Evolutionary conservation across 2,797 vertebrate species (phyloP).

Genomic region (Pangasius krempfi): DNA sequence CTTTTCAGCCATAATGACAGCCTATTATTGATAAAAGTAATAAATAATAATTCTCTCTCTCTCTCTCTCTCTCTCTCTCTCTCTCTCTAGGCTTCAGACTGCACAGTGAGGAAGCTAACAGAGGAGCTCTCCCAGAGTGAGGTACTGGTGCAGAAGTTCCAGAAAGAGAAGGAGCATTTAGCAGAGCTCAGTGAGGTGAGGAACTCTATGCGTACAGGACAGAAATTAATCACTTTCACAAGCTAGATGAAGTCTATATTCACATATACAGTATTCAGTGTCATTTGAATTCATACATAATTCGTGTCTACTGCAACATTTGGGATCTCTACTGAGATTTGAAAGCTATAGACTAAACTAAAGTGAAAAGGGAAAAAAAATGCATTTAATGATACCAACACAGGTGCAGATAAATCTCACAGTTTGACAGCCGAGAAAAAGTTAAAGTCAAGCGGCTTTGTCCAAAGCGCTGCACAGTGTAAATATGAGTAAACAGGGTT

Average conservation of each 20-base stretch:
- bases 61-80: not conserved
- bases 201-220: not conserved
- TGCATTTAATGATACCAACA: not conserved
- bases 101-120: constrained; percentile 66
- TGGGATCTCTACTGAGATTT: not conserved
- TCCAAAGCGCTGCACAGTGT: not conserved
- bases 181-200: constrained; percentile 77
- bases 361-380: not conserved
- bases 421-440: not conserved
- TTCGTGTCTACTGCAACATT: not conserved
- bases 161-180: constrained; percentile 77
- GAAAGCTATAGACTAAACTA: not conserved
- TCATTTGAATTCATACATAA: not conserved
- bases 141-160: constrained; percentile 68
- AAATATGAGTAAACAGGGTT: not conserved
- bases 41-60: not conserved
- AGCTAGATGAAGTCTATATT: no score
- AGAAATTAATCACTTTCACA: not conserved
- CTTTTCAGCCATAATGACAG: not conserved
- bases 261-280: not conserved
- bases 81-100: constrained; percentile 62
- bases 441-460: not conserved
- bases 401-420: not conserved
- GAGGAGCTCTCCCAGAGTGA: constrained; percentile 71
- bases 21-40: not conserved